Evolutionary conservation across 2,113 vertebrate genomes (phyloP).

Genomic region (Ellobius talpinus): DNA sequence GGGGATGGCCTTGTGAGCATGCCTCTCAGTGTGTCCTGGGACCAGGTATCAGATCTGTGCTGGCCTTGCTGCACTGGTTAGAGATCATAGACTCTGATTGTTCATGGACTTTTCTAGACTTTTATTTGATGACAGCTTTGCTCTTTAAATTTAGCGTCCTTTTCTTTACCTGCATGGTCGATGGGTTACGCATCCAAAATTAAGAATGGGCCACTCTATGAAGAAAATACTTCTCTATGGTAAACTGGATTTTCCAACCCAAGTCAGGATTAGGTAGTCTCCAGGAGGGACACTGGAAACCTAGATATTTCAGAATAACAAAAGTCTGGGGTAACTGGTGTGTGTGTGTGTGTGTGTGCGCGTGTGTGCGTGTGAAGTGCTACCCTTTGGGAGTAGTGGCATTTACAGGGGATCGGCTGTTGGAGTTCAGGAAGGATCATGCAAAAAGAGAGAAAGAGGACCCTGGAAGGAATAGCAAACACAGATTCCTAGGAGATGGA

Average conservation of each 20-base stretch:
- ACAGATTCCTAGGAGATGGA: not conserved
- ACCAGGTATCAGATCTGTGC: not conserved
- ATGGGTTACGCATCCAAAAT: not conserved
- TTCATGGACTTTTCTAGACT: not conserved
- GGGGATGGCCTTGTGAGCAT: not conserved
- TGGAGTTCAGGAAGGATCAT: not conserved
- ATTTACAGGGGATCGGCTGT: not conserved
- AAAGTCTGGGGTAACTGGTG: not conserved
- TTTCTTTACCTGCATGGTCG: not conserved
- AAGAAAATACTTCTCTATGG: not conserved
- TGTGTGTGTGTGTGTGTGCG: not conserved
- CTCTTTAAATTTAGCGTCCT: not conserved
- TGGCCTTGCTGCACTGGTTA: not conserved
- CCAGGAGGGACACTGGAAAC: not conserved
- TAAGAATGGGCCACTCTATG: not conserved
- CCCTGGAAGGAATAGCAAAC: not conserved
- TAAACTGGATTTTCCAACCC: not conserved
- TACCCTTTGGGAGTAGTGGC: not conserved
- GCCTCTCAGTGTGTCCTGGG: not conserved
- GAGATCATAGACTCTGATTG: not conserved
- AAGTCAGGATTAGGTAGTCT: not conserved
- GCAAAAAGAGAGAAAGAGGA: not conserved
- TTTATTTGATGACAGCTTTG: not conserved
- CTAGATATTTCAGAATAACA: not conserved
- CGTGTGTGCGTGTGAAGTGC: not conserved